These are phyloP conservation scores for Tuberolachnus salignus DNA, from an alignment of 2,888 invertebrate genomes.

Conservation along the genomic window DNA sequence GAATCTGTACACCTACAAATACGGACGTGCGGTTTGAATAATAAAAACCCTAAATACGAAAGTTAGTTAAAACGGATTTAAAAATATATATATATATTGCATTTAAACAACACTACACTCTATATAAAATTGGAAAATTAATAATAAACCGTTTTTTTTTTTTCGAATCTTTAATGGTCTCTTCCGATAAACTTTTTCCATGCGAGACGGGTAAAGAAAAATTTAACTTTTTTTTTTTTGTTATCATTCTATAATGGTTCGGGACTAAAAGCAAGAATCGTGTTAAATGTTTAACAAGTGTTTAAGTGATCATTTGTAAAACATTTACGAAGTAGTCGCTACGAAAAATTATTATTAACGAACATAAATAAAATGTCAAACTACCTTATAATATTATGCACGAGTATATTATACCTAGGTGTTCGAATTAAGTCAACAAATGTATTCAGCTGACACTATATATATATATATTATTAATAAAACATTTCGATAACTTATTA, in stretches of 20 bases:
- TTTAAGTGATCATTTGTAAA: conserved; percentile 25
- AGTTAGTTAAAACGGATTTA: conserved; percentile 4
- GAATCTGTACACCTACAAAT: no score
- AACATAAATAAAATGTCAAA: no score
- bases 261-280: background rate
- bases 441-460: no score
- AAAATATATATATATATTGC: background rate
- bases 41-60: no score
- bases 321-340: conserved; percentile 10
- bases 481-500: no score
- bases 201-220: background rate
- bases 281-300: conserved; percentile 28
- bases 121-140: conserved; percentile 10
- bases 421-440: no score
- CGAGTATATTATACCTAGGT: no score
- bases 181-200: conserved; percentile 19
- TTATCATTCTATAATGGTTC: conserved; percentile 13
- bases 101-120: background rate
- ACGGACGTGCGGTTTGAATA: no score
- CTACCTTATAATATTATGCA: no score
- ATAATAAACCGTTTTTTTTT: conserved; percentile 14
- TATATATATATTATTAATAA: no score
- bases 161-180: conserved; percentile 30
- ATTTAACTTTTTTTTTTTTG: conserved; percentile 20
- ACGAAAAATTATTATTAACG: background rate